Percentiles rank a stretch among this genome's conserved stretches.
These are phyloP conservation scores for Oreochromis spilurus DNA, from an alignment of 2,113 vertebrate genomes.

Conservation along the genomic window DNA sequence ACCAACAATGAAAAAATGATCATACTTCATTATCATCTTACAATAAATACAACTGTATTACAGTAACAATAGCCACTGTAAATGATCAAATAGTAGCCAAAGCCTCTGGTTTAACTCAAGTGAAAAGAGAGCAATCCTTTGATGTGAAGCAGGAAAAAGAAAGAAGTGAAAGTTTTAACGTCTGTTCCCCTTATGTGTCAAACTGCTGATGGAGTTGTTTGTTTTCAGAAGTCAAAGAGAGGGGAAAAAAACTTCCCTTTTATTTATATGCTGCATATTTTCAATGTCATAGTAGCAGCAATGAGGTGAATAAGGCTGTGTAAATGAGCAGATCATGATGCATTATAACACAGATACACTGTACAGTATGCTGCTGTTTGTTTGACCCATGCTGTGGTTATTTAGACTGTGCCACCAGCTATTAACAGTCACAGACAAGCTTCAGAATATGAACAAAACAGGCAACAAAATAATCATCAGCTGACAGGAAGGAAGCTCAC, in stretches of 20 bases:
- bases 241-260: background rate
- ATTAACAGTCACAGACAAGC: background rate
- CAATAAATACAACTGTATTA: background rate
- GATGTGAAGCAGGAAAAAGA: background rate
- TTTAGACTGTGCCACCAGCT: background rate
- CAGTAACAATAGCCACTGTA: background rate
- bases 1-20: background rate
- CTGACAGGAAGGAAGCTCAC: constrained; percentile 59
- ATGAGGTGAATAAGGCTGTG: background rate
- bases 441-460: background rate
- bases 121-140: background rate
- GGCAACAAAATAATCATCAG: background rate
- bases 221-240: background rate
- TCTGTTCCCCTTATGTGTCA: background rate
- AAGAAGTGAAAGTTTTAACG: background rate
- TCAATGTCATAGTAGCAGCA: background rate
- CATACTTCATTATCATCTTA: background rate
- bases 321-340: background rate
- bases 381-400: background rate
- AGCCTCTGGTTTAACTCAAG: background rate
- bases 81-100: background rate
- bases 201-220: background rate
- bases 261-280: background rate
- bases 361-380: background rate
- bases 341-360: background rate